These are phyloP conservation scores for Ameiurus melas DNA, from an alignment of 2,113 vertebrate species.

Conservation along the genomic window DNA sequence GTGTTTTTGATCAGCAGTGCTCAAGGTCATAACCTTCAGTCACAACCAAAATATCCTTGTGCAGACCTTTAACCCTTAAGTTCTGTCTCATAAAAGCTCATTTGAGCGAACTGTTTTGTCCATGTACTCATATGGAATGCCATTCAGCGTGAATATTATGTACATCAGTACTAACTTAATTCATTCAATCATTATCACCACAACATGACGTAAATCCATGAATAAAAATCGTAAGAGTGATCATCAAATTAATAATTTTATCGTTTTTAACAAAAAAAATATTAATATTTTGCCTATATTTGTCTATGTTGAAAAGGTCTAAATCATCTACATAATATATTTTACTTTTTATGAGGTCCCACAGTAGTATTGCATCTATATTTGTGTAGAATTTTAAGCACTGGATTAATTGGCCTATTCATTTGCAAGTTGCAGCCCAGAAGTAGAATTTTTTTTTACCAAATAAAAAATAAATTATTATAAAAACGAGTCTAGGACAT, in stretches of 20 bases:
- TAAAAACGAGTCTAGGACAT: background rate
- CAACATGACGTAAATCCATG: too few relatives aligned
- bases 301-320: background rate
- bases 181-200: background rate
- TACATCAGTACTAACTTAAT: too few relatives aligned
- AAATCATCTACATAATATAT: background rate
- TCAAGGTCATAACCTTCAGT: constrained; percentile 17
- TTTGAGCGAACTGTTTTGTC: background rate
- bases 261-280: background rate
- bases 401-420: background rate
- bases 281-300: background rate
- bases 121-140: too few relatives aligned
- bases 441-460: background rate
- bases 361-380: background rate
- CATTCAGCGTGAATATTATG: background rate
- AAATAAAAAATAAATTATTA: background rate
- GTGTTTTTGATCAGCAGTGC: constrained; percentile 66
- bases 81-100: background rate
- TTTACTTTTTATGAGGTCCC: background rate
- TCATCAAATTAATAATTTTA: background rate
- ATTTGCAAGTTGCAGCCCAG: background rate
- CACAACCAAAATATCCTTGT: background rate
- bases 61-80: background rate
- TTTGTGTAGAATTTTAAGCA: background rate
- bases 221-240: background rate